Base-by-base conservation (phyloP, 2,113 vertebrate species). In the Caranx melampygus region DNA sequence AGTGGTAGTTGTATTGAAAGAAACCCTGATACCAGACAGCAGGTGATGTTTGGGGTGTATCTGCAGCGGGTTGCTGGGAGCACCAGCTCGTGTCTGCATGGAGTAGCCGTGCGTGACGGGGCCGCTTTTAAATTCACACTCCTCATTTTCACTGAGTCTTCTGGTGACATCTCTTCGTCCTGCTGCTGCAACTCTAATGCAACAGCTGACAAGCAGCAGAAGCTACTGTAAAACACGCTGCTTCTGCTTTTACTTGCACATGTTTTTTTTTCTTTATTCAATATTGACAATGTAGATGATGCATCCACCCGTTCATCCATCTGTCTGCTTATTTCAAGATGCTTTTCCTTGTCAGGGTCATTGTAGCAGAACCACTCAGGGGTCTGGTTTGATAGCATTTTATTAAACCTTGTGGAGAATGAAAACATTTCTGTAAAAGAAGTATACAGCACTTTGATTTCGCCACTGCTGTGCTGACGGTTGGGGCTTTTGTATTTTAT, bases 101-200 rank as follows among this genome's bases (percentile, higher is more conserved):
- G n/a, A 2, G 18, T 18, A 51, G 16, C 18, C 2, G 13, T 51
- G 16, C 18, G 16, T 26, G 3, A 35, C 47, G 61, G 11, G 7
- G 4, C 16, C 34, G 34, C 49, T 34, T 52, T 69, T n/a, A n/a
- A 44, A 74, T 74, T 26, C 18, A 74, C 44, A 0, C 57, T 72
- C 61, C 15, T 66, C 6, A 67, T 52, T 61, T 67, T 49, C 57
- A 66, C 61, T 45, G 35, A 18, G 35, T 40, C 45, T 47, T 55
- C 47, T 4, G 4, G 20, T 44, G 49, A 20, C 15, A 14, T 12
- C 20, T 58, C 20, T 33, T 11, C 3, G 40, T 78, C 31, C 51
- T 58, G 68, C 21, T n/a, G 54, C 51, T 65, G 40, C 20, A 15
- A 51, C 20, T 71, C 14, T 20, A 21, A 60, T 35, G 2, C 18